These are phyloP conservation scores for Brachymystax lenok DNA, from an alignment of 2,797 vertebrate species.

Conservation along the genomic window DNA sequence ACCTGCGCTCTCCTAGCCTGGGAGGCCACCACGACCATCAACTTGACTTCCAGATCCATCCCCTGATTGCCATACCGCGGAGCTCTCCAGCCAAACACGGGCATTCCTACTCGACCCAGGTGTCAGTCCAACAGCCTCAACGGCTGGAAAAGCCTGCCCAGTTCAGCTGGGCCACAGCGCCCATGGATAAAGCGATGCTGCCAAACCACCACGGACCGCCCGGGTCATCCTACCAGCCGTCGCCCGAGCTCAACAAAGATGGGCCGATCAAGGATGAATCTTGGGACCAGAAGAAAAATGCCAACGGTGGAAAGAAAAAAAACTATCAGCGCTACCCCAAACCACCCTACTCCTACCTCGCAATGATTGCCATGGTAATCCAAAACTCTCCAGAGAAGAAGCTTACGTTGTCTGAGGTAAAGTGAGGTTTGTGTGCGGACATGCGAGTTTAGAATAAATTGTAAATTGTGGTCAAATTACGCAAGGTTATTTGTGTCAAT, in stretches of 20 bases:
- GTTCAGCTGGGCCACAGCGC: conserved; percentile 27
- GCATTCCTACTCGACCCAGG: conserved; percentile 47
- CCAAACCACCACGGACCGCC: conserved; percentile 19
- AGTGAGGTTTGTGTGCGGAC: background rate
- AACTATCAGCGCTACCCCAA: conserved; percentile 90
- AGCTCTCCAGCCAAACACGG: conserved; percentile 47
- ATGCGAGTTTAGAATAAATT: background rate
- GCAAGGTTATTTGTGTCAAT: too few relatives aligned
- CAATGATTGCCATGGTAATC: conserved; percentile 91
- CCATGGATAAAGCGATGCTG: conserved; percentile 58
- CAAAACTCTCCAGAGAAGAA: conserved; percentile 84
- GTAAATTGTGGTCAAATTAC: background rate
- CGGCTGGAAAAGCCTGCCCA: conserved; percentile 48
- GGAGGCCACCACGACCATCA: conserved; percentile 69
- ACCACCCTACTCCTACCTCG: conserved; percentile 89
- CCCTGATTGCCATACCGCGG: conserved; percentile 38
- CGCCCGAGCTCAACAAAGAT: conserved; percentile 21
- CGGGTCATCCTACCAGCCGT: conserved; percentile 31
- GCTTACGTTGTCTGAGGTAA: conserved; percentile 87
- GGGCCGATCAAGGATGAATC: conserved; percentile 29
- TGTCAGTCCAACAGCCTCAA: conserved; percentile 56
- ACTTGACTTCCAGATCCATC: conserved; percentile 66
- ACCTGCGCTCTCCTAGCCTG: conserved; percentile 36
- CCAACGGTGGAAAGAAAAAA: conserved; percentile 77
- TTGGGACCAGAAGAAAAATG: conserved; percentile 51